Evolutionary conservation across 2,113 vertebrate genomes (phyloP), one percentile per base, ranked within the genome.

Genomic region (Stercorarius parasiticus): DNA sequence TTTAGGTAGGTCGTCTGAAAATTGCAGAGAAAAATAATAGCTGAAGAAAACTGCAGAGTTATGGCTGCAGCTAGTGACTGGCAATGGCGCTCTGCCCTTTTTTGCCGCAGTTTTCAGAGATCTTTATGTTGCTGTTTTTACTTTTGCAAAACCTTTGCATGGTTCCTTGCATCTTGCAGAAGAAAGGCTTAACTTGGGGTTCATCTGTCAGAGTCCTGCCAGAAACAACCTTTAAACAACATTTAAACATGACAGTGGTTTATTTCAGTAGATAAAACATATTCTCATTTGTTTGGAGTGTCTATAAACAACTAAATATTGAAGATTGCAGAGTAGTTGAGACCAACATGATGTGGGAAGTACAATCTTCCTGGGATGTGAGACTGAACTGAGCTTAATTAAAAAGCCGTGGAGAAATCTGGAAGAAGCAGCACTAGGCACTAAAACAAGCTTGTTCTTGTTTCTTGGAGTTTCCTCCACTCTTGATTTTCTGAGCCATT

Each of bases 321-420:
- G 45, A 70, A 66, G 43, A 36, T 2, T 66, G 22, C 11, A 32
- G 36, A 71, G 61, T 18, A 88, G 40, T 55, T 67, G 49, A 85
- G 15, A 74, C 27, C 58, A 83, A 19, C 34, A 62, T 77, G 47
- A 59, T 30, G 21, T 5, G 4, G 64, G 49, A 89, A 66, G 34
- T 76, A 65, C 67, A 15, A 15, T 67, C 59, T 91, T 78, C 32
- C 17, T 78, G 59, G 20, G 53, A 61, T 55, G 42, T 84, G 45
- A 91, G 47, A 15, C 32, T 95, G 42, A 67, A 69, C 34, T 61
- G 43, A 86, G 29, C 36, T 97, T 86, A 96, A 93, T 91, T 93
- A 86, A 88, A 94, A 93, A 93, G 30, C 15, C 0, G 1, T 82
- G 71, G n/a, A 88, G 45, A 74, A 92, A 96, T 87, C 64, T 92